Conservation (phyloP, 64 coral and sea anemone genomes). For the Catalaphyllia jardinei region DNA sequence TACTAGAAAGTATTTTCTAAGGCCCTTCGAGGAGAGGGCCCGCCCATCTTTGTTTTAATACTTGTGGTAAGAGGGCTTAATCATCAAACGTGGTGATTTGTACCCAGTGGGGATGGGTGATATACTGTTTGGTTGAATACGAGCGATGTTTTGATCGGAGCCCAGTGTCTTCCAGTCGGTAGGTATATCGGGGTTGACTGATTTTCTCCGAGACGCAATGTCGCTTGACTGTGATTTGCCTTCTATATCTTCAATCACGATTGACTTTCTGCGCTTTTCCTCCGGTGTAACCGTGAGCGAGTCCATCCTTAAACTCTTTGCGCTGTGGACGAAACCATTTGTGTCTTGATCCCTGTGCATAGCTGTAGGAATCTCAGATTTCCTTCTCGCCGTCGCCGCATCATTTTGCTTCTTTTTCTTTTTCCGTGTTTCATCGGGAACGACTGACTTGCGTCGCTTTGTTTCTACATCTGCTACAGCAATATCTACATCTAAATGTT, state of each 20-base stretch:
- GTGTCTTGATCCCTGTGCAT: neutral
- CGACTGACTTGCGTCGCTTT: neutral
- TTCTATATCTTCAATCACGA: neutral
- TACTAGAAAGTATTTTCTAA: neutral
- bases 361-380: neutral
- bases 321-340: neutral
- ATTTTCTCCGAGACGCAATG: neutral
- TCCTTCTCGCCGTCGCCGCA: neutral
- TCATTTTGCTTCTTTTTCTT: constrained; percentile 28
- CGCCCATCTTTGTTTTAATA: neutral
- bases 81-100: neutral
- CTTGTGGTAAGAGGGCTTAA: neutral
- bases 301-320: neutral
- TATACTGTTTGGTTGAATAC: neutral
- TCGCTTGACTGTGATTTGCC: neutral
- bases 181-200: neutral
- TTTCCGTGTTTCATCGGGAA: neutral
- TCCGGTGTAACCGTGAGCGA: neutral
- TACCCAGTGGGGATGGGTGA: neutral
- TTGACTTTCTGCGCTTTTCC: neutral
- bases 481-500: neutral
- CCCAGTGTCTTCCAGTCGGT: neutral
- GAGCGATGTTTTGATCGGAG: neutral
- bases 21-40: neutral
- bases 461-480: neutral